Conservation (phyloP, 2,888 invertebrate species). For the Meliscaeva auricollis region DNA sequence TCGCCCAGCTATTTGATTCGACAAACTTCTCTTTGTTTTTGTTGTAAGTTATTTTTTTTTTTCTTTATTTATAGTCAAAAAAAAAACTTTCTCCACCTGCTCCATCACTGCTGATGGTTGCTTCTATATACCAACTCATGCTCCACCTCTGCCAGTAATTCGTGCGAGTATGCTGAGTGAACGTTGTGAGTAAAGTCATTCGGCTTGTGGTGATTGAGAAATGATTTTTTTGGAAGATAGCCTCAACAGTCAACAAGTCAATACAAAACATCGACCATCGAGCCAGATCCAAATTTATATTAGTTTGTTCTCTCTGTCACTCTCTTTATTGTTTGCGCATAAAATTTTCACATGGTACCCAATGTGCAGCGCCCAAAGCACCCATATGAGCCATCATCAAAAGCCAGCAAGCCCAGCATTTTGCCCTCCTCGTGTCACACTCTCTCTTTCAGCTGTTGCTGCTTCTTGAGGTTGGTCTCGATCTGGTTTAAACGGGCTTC, state of each 20-base stretch:
- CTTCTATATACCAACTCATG: neutral
- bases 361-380: slow-evolving; percentile 29
- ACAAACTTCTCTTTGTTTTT: slow-evolving; percentile 26
- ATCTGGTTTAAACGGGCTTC: slow-evolving; percentile 44
- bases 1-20: neutral
- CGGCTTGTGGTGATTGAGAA: slow-evolving; percentile 30
- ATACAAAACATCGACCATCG: neutral
- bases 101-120: slow-evolving; percentile 30
- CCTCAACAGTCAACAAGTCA: slow-evolving; percentile 10
- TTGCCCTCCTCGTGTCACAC: neutral
- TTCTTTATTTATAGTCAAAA: slow-evolving; percentile 21
- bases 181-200: neutral
- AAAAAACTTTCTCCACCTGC: slow-evolving; percentile 72
- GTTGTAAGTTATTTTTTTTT: slow-evolving; percentile 6
- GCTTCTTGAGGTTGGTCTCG: slow-evolving; percentile 23
- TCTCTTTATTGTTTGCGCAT: slow-evolving; percentile 54
- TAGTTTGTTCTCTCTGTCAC: slow-evolving; percentile 6
- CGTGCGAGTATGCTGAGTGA: slow-evolving; percentile 14
- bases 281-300: slow-evolving; percentile 21
- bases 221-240: slow-evolving; percentile 59
- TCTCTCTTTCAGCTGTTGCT: slow-evolving; percentile 17
- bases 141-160: slow-evolving; percentile 44
- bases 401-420: neutral
- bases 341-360: slow-evolving; percentile 54
- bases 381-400: neutral